Percentiles rank a stretch among this genome's conserved stretches.
Conservation (phyloP, 2,888 invertebrate genomes). For the Uloborus plumipes region DNA sequence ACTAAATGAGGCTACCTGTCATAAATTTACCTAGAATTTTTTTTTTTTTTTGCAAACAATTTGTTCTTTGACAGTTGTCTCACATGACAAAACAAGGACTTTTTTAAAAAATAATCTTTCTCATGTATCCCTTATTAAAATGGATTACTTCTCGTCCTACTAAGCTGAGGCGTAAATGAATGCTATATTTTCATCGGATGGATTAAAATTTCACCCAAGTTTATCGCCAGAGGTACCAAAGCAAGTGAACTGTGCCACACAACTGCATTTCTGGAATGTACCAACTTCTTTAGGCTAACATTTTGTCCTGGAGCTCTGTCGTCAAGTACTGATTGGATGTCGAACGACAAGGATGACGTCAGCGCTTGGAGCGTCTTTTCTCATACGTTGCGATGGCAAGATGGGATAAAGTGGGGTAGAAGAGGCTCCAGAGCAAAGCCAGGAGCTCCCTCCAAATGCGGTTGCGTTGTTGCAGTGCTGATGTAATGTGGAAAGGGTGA, state of each 20-base stretch:
- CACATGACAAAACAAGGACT: too few species aligned
- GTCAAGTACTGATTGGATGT: slow-evolving; percentile 60
- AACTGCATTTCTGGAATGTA: slow-evolving; percentile 18
- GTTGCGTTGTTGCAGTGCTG: slow-evolving; percentile 54
- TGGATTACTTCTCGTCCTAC: too few species aligned
- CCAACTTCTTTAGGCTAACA: slow-evolving; percentile 53
- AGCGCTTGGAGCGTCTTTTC: slow-evolving; percentile 48
- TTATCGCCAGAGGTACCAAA: slow-evolving; percentile 24
- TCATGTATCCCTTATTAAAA: too few species aligned
- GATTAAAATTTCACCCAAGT: too few species aligned
- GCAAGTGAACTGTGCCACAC: slow-evolving; percentile 14
- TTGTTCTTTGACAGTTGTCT: too few species aligned
- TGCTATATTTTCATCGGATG: not conserved
- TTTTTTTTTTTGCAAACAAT: too few species aligned
- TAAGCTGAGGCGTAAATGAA: too few species aligned
- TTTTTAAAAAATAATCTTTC: too few species aligned
- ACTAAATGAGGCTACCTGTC: too few species aligned
- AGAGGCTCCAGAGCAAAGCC: not conserved
- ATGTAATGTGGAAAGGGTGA: slow-evolving; percentile 53
- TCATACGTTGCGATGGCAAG: slow-evolving; percentile 20
- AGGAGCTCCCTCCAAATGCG: not conserved
- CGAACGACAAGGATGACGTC: slow-evolving; percentile 56
- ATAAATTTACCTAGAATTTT: too few species aligned
- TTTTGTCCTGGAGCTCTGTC: slow-evolving; percentile 42
- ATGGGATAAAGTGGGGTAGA: not conserved